phyloP scores from a whole-genome alignment of 35 echinoderm and acorn worm species.

The Ptychodera flava region DNA sequence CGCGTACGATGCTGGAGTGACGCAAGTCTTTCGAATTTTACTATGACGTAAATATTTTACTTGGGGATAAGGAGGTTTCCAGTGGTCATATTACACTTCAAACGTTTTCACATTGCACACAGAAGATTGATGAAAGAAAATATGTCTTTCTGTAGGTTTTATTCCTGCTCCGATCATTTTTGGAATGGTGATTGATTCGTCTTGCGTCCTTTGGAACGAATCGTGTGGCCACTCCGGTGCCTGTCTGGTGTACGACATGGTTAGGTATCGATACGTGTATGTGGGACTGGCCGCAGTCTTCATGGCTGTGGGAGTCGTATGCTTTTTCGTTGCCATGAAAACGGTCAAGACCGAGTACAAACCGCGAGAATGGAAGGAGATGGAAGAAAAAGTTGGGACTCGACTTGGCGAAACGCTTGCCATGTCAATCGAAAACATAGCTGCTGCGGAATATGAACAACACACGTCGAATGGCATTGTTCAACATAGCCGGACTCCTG shows the following conservation, averaged over 20 bases:
- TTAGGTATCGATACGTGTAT: conserved; percentile 27
- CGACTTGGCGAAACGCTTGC: neutral
- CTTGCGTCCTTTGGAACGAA: conserved; percentile 46
- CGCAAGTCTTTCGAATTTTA: too few relatives aligned
- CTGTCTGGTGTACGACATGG: conserved; percentile 62
- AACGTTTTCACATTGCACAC: too few relatives aligned
- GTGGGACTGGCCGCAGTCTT: neutral
- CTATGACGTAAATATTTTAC: too few relatives aligned
- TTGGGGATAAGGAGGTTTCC: too few relatives aligned
- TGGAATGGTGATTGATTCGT: conserved; percentile 37
- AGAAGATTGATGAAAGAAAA: neutral
- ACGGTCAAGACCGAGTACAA: neutral
- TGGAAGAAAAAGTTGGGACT: neutral
- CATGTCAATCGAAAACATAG: neutral
- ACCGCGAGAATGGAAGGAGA: neutral
- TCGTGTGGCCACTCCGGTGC: conserved; percentile 31
- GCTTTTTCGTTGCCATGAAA: neutral
- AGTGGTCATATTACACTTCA: too few relatives aligned
- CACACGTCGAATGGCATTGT: neutral
- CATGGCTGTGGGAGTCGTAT: neutral
- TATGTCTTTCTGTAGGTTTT: conserved; percentile 21
- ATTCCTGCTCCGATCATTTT: conserved; percentile 51
- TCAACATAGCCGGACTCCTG: neutral
- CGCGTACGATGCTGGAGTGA: too few relatives aligned
- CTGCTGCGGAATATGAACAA: neutral